These are phyloP conservation scores for Virgularia gustaviana DNA, from an alignment of 92 coral and sea anemone species.

Conservation along the genomic window DNA sequence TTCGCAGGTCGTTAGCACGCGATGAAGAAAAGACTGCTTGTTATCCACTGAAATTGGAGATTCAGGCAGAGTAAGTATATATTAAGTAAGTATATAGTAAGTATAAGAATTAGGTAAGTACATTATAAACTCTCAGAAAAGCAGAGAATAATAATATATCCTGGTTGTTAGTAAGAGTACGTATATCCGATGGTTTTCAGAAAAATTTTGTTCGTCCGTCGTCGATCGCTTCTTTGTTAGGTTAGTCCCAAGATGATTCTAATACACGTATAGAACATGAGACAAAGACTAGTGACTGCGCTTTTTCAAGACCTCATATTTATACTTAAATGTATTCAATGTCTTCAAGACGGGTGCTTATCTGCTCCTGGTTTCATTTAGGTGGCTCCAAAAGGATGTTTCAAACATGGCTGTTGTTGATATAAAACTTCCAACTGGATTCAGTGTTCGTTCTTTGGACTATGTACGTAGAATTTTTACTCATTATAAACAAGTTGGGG, in stretches of 20 bases:
- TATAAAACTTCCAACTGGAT: slow-evolving; percentile 86
- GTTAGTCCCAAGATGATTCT: too few relatives aligned
- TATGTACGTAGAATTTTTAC: too few relatives aligned
- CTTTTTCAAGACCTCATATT: too few relatives aligned
- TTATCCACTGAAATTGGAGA: slow-evolving; percentile 62
- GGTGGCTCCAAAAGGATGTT: slow-evolving; percentile 71
- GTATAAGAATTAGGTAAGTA: neutral
- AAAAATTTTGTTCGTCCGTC: neutral
- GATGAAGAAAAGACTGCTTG: slow-evolving; percentile 49
- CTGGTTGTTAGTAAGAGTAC: too few relatives aligned
- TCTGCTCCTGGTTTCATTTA: slow-evolving; percentile 9
- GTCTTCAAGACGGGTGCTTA: neutral
- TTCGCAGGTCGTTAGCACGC: slow-evolving; percentile 19
- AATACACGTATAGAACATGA: too few relatives aligned
- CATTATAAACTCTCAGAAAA: neutral
- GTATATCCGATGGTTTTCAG: neutral
- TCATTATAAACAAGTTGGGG: too few relatives aligned
- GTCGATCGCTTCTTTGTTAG: neutral
- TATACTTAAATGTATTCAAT: neutral
- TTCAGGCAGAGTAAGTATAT: slow-evolving; percentile 64
- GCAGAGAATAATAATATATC: too few relatives aligned
- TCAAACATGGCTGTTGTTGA: slow-evolving; percentile 96
- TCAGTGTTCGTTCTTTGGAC: too few relatives aligned
- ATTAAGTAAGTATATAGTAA: neutral
- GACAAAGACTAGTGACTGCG: too few relatives aligned